phyloP scores from a whole-genome alignment of 2,113 vertebrate genomes.

The Erpornis zantholeuca region DNA sequence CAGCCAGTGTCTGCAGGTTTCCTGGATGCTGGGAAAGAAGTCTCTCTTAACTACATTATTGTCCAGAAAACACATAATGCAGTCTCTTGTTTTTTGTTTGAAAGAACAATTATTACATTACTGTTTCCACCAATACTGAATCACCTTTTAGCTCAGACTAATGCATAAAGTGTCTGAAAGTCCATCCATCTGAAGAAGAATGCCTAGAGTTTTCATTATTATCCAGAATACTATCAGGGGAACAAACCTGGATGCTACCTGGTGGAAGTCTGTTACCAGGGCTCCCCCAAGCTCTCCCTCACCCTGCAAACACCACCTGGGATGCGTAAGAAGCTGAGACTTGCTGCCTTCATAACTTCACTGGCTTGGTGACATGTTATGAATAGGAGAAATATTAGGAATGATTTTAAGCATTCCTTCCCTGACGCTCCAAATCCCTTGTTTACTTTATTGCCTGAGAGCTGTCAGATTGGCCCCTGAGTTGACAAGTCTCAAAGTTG shows the following conservation, averaged over 20 bases:
- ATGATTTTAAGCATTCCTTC: constrained; percentile 74
- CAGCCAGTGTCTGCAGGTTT: not conserved
- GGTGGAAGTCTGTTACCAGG: not conserved
- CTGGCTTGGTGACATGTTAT: constrained; percentile 67
- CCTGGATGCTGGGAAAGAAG: not conserved
- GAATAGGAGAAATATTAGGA: constrained; percentile 71
- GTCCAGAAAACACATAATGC: not conserved
- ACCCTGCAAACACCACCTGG: not conserved
- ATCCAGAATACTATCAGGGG: not conserved
- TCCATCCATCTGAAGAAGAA: not conserved
- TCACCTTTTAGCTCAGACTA: not conserved
- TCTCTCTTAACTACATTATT: not conserved
- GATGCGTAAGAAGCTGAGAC: constrained; percentile 46
- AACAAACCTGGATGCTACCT: not conserved
- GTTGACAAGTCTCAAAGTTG: constrained; percentile 63
- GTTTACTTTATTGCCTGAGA: constrained; percentile 76
- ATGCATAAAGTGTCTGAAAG: not conserved
- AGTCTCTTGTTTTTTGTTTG: not conserved
- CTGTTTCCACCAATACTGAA: not conserved
- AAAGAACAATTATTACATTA: not conserved
- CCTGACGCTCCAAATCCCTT: constrained; percentile 67
- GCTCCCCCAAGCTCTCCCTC: not conserved
- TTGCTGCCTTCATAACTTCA: constrained; percentile 32
- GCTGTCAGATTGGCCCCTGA: constrained; percentile 62
- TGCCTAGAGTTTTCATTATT: not conserved